Percentiles rank a stretch among this genome's conserved stretches.
Conservation (phyloP, 2,888 invertebrate genomes). For the Crossocerus cetratus region DNA sequence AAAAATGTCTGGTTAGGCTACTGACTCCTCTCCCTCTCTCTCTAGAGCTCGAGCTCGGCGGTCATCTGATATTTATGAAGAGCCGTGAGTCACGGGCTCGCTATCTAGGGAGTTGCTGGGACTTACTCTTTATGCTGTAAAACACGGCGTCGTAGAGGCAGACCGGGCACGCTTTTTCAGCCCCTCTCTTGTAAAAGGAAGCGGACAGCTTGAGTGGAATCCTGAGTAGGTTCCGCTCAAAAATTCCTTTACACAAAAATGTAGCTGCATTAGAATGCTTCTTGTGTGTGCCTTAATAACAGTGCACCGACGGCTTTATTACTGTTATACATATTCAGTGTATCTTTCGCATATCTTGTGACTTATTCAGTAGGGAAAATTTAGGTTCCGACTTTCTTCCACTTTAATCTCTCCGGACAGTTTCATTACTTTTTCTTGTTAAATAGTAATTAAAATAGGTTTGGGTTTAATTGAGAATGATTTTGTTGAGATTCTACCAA, state of each 20-base stretch:
- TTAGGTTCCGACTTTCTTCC: not conserved
- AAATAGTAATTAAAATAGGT: not conserved
- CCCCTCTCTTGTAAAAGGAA: not conserved
- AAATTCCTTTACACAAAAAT: not conserved
- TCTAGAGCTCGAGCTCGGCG: too few relatives aligned
- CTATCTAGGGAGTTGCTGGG: conserved; percentile 34
- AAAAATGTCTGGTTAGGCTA: conserved; percentile 54
- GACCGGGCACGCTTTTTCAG: not conserved
- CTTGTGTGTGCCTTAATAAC: not conserved
- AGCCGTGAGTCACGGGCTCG: conserved; percentile 49
- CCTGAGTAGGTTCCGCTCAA: not conserved
- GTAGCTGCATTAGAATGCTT: not conserved
- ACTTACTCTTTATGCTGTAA: conserved; percentile 16
- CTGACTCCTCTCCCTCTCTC: conserved; percentile 40
- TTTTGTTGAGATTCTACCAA: too few relatives aligned
- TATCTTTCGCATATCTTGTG: too few relatives aligned
- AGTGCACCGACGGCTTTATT: too few relatives aligned
- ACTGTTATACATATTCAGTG: too few relatives aligned
- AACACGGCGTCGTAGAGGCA: not conserved
- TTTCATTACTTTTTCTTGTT: not conserved
- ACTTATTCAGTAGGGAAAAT: too few relatives aligned
- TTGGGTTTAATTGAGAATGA: not conserved
- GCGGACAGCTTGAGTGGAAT: not conserved
- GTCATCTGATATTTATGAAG: conserved; percentile 66
- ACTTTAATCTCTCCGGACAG: not conserved